Conservation (phyloP, 2,888 invertebrate genomes). For the Spodoptera picta region DNA sequence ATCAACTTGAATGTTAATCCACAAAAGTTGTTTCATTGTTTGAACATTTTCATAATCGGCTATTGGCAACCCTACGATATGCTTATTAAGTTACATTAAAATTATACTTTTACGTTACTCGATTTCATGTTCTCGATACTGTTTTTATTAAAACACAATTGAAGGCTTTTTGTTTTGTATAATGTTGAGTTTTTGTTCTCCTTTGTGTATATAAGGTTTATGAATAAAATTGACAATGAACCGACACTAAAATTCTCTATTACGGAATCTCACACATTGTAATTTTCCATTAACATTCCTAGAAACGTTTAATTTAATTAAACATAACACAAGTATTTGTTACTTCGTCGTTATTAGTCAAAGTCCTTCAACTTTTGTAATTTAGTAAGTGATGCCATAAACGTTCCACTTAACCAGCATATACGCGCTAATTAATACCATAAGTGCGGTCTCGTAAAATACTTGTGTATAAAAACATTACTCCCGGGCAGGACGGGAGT, state of each 20-base stretch:
- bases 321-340: neutral
- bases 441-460: constrained; percentile 61
- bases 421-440: constrained; percentile 55
- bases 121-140: constrained; percentile 23
- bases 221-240: too few relatives aligned
- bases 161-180: constrained; percentile 13
- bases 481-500: constrained; percentile 6
- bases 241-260: too few relatives aligned
- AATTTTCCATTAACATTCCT: too few relatives aligned
- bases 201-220: too few relatives aligned
- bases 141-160: constrained; percentile 27
- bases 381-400: constrained; percentile 33
- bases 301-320: too few relatives aligned
- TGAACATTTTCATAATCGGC: constrained; percentile 50
- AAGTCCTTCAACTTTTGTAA: constrained; percentile 23
- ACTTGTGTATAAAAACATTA: constrained; percentile 55
- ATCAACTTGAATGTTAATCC: constrained; percentile 72
- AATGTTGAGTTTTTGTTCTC: neutral
- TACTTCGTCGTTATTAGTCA: neutral
- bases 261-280: too few relatives aligned
- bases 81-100: constrained; percentile 47
- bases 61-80: constrained; percentile 47
- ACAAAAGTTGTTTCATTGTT: constrained; percentile 55
- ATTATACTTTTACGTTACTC: constrained; percentile 17
- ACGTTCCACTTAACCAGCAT: constrained; percentile 32